Conservation (phyloP, 23 tunicate genomes). For the Corella eumyota region DNA sequence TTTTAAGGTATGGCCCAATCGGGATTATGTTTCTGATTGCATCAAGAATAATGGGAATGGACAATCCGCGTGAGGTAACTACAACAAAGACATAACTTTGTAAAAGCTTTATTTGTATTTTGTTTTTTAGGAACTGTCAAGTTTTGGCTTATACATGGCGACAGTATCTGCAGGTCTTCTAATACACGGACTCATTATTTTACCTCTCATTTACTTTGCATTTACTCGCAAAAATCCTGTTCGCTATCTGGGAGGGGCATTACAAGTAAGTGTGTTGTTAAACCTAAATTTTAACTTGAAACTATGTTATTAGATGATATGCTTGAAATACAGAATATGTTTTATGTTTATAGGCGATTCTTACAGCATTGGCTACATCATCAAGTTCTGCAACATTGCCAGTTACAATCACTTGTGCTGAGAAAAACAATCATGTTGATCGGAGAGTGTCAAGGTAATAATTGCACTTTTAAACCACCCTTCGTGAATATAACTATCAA, state of each 20-base stretch:
- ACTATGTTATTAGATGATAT: neutral
- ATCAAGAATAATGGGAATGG: slow-evolving; percentile 37
- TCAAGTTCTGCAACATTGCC: slow-evolving; percentile 99
- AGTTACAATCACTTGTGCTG: slow-evolving; percentile 69
- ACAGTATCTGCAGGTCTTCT: slow-evolving; percentile 43
- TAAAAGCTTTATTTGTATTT: neutral
- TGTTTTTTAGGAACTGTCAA: slow-evolving; percentile 4
- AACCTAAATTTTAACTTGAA: too few relatives aligned
- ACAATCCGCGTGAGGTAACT: slow-evolving; percentile 19
- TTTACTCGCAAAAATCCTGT: slow-evolving; percentile 43
- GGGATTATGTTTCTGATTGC: slow-evolving; percentile 63
- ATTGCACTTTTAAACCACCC: neutral
- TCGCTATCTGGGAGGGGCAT: slow-evolving; percentile 20
- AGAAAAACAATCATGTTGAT: slow-evolving; percentile 78
- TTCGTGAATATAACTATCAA: neutral
- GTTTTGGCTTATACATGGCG: slow-evolving; percentile 34
- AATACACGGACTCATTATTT: slow-evolving; percentile 44
- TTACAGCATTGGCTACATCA: slow-evolving; percentile 93
- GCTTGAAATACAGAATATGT: neutral
- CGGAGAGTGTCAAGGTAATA: slow-evolving; percentile 50
- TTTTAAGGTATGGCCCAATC: slow-evolving; percentile 68
- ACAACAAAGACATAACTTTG: neutral
- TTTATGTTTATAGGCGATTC: slow-evolving; percentile 44
- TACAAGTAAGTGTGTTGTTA: slow-evolving; percentile 33
- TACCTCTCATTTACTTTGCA: slow-evolving; percentile 35